These are phyloP conservation scores for Calliopsis andreniformis DNA, from an alignment of 1,140 invertebrate species.

Conservation along the genomic window DNA sequence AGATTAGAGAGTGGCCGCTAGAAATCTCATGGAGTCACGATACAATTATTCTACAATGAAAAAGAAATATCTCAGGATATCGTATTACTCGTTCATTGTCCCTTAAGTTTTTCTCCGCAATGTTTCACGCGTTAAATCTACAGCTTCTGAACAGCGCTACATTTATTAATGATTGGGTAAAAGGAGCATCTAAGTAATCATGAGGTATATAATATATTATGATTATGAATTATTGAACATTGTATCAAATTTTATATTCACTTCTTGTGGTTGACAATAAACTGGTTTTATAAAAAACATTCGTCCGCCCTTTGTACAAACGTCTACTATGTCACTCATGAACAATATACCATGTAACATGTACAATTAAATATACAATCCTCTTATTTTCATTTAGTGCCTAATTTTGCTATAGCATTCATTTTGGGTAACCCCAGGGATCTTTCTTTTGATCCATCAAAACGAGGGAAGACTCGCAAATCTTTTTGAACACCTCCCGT, in stretches of 20 bases:
- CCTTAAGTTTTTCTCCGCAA: conserved; percentile 55
- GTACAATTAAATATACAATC: not conserved
- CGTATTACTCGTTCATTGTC: conserved; percentile 50
- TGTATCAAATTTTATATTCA: conserved; percentile 79
- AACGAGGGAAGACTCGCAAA: conserved; percentile 89
- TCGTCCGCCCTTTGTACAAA: conserved; percentile 6
- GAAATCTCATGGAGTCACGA: conserved; percentile 32
- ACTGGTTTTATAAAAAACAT: conserved; percentile 73
- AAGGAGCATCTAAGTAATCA: conserved; percentile 63
- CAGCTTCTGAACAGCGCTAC: conserved; percentile 57
- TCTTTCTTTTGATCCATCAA: conserved; percentile 88
- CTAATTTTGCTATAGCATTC: conserved; percentile 42
- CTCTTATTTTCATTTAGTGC: not conserved
- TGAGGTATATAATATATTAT: conserved; percentile 69
- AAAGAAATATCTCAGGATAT: conserved; percentile 63
- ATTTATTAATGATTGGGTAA: conserved; percentile 64
- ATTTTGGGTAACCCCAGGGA: conserved; percentile 85
- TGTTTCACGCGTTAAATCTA: conserved; percentile 56
- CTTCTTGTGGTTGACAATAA: conserved; percentile 78
- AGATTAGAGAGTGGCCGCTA: conserved; percentile 36
- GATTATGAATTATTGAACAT: conserved; percentile 76
- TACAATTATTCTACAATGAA: conserved; percentile 48
- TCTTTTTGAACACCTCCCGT: conserved; percentile 88
- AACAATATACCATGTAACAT: not conserved
- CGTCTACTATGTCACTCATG: not conserved